Evolutionary conservation across 2,113 vertebrate genomes (phyloP).

Genomic region (Aegotheles bennettii): DNA sequence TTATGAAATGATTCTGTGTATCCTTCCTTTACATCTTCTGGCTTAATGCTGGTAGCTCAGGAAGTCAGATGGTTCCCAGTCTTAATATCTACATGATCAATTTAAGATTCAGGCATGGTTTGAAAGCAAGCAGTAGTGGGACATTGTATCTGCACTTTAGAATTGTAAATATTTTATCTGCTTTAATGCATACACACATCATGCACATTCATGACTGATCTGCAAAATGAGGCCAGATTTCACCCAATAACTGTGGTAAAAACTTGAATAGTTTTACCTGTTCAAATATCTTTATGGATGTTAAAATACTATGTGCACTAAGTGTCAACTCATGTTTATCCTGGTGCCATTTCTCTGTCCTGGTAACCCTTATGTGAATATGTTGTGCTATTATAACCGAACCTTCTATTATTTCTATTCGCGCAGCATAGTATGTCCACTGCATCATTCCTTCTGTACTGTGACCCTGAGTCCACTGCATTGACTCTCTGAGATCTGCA

Average conservation of each 20-base stretch:
- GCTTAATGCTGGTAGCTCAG: constrained; percentile 1
- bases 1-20: neutral
- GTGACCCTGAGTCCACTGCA: neutral
- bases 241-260: neutral
- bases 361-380: neutral
- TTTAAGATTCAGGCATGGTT: neutral
- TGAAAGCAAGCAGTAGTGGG: constrained; percentile 8
- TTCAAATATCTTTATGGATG: constrained; percentile 15
- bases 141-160: constrained; percentile 22
- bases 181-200: constrained; percentile 14
- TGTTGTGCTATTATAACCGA: neutral
- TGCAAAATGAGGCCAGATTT: neutral
- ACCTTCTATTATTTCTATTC: neutral
- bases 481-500: neutral
- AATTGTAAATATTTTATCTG: constrained; percentile 61
- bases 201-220: constrained; percentile 1
- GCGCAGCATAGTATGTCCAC: neutral
- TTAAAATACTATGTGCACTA: neutral
- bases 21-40: neutral
- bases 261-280: neutral
- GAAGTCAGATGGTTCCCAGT: neutral
- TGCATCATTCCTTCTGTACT: neutral
- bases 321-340: neutral
- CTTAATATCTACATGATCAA: neutral
- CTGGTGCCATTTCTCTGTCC: neutral